phyloP scores from a whole-genome alignment of 2,888 invertebrate genomes.

The Synanthedon myopaeformis region DNA sequence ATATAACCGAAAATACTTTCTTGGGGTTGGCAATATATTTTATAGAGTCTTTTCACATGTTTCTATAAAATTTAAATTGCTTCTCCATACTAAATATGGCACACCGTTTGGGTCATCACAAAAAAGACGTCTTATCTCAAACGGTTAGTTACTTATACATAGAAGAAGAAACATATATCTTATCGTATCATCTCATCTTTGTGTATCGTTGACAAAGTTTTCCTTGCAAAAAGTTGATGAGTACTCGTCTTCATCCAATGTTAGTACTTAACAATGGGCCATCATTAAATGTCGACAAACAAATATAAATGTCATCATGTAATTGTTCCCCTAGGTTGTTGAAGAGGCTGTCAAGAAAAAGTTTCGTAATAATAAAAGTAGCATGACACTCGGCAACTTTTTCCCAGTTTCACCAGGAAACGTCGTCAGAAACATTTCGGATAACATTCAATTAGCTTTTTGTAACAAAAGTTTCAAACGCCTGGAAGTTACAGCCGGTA shows the following conservation, averaged over 20 bases:
- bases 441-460: slow-evolving; percentile 49
- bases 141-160: no score
- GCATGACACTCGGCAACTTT: slow-evolving; percentile 27
- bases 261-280: slow-evolving; percentile 2
- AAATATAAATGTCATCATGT: slow-evolving; percentile 27
- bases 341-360: slow-evolving; percentile 28
- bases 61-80: no score
- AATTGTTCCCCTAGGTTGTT: slow-evolving; percentile 25
- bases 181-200: no score
- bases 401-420: slow-evolving; percentile 24
- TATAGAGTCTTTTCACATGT: no score
- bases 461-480: slow-evolving; percentile 17
- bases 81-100: no score
- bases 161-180: no score
- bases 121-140: no score
- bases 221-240: not conserved
- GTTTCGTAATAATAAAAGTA: slow-evolving; percentile 48
- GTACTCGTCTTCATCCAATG: slow-evolving; percentile 2
- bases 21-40: no score
- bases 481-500: slow-evolving; percentile 9
- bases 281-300: slow-evolving; percentile 10
- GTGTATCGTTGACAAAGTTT: not conserved
- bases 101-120: no score
- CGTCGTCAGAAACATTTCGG: slow-evolving; percentile 28
- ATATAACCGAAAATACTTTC: no score